Base-by-base conservation (phyloP, 2,113 vertebrate genomes). In the Sorex araneus region DNA sequence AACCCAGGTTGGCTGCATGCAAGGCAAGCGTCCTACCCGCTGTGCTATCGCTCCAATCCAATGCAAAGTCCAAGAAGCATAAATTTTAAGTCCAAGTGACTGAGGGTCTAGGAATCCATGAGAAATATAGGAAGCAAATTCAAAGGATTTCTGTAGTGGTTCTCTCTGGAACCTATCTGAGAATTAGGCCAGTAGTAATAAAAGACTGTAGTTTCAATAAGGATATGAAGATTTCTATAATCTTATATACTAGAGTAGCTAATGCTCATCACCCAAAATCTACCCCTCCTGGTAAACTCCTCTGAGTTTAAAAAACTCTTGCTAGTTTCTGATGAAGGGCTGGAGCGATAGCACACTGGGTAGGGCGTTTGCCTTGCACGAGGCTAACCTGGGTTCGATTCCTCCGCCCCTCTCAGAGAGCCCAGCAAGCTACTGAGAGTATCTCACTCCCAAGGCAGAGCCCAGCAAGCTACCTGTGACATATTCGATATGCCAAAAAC, bases 171-270 rank as follows among this genome's bases (percentile, higher is more conserved):
- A 66, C 18, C n/a, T 54, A 3, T 73, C 69, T 16, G 2, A 66
- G 28, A 13, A 34, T 23, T 78, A 74, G 8, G 25, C 81, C 30
- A 89, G 73, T 76, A 71, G 36, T 3, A 25, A 64, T 8, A 64
- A 21, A 60, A 70, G 18, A n/a, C 12, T 70, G 13, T 34, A 86
- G 6, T 23, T 36, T 6, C 77, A 36, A 43, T n/a, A 74, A 9
- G 12, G 82, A 15, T 94, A 40, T 47, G 36, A 77, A 63, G 11
- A 8, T 64, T 69, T 84, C 21, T 70, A 1, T 90, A 89, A 66
- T 82, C 21, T 21, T 94, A 84, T 74, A 34, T 87, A 27, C 50
- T 50, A 84, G 27, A 92, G 23, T 34, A 81, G n/a, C 63, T 87
- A 47, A n/a, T 69, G 8, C 66, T 87, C 23, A 19, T 28, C 25